These are phyloP conservation scores for Rhadinocentrus ornatus DNA, from an alignment of 2,797 vertebrate species.

Conservation along the genomic window DNA sequence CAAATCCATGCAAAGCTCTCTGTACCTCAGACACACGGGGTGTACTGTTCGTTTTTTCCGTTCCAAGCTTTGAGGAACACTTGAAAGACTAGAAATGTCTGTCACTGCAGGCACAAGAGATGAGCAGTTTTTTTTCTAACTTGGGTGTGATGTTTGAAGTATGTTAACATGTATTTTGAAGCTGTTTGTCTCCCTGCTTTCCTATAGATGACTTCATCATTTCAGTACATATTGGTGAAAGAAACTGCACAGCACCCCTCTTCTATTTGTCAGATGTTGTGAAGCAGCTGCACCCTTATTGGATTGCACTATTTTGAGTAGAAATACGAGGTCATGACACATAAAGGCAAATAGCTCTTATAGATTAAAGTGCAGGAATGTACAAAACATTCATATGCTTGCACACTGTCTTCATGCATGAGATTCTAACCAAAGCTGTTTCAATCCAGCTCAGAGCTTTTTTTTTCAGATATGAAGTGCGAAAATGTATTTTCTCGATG, in stretches of 20 bases:
- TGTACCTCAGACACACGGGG: slow-evolving; percentile 65
- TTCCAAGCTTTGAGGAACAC: slow-evolving; percentile 44
- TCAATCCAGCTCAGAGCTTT: too few relatives aligned
- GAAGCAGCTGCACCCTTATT: slow-evolving; percentile 37
- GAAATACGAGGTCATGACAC: not conserved
- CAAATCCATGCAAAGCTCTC: slow-evolving; percentile 99
- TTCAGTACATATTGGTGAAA: slow-evolving; percentile 84
- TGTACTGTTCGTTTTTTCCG: not conserved
- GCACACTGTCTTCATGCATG: too few relatives aligned
- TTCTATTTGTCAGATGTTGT: slow-evolving; percentile 87
- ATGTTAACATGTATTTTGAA: slow-evolving; percentile 8
- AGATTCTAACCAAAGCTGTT: too few relatives aligned
- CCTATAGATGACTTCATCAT: slow-evolving; percentile 96
- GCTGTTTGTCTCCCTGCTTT: slow-evolving; percentile 89
- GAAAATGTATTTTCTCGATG: too few relatives aligned
- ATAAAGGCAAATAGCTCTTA: not conserved
- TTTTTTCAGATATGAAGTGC: too few relatives aligned
- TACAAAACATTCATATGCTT: too few relatives aligned
- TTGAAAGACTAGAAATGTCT: slow-evolving; percentile 21
- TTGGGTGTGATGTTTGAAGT: not conserved
- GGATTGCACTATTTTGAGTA: not conserved
- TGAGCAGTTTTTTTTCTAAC: not conserved
- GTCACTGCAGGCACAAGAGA: slow-evolving; percentile 22
- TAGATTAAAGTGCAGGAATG: too few relatives aligned
- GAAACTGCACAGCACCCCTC: slow-evolving; percentile 99